Conservation (phyloP, 2,797 vertebrate genomes). For the Rhincodon typus region DNA sequence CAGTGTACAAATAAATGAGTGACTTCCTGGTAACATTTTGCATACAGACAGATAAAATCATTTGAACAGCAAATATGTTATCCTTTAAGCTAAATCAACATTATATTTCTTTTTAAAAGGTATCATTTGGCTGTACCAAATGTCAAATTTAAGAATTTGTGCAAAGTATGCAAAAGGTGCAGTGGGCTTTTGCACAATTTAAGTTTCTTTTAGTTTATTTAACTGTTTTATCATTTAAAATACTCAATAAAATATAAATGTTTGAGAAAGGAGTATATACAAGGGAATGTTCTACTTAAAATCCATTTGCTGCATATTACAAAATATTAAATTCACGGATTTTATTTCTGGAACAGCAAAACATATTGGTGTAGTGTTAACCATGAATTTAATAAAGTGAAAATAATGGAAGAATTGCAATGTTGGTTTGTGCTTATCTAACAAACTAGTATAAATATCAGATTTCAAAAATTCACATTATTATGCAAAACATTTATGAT, state of each 20-base stretch:
- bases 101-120: neutral
- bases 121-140: neutral
- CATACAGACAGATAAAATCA: neutral
- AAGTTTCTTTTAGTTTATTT: no score
- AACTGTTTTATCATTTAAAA: no score
- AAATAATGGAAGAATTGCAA: neutral
- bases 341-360: neutral
- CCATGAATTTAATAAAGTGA: neutral
- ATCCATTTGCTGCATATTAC: neutral
- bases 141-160: neutral
- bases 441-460: neutral
- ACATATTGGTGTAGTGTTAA: neutral
- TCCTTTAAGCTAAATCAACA: neutral
- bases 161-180: neutral
- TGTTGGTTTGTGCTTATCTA: no score
- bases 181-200: neutral
- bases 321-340: neutral
- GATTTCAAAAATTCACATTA: no score
- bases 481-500: slow-evolving; percentile 2
- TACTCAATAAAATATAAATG: neutral
- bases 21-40: neutral
- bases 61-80: neutral
- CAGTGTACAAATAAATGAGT: neutral
- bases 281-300: neutral
- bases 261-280: neutral